Percentiles rank a stretch among this genome's conserved stretches.
These are phyloP conservation scores for Xiphophorus birchmanni DNA, from an alignment of 2,797 vertebrate genomes.

Conservation along the genomic window DNA sequence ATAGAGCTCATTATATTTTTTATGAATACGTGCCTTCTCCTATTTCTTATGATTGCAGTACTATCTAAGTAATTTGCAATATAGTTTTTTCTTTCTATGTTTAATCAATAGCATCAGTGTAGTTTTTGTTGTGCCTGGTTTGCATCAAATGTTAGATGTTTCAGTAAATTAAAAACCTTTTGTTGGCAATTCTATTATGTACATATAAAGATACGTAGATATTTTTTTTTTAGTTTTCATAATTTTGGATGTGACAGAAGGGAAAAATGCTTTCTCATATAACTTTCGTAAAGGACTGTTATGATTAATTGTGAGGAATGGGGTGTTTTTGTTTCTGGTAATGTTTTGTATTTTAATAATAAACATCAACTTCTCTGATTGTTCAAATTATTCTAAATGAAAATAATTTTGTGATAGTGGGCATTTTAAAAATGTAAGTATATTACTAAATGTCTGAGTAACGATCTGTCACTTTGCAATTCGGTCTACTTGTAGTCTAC, in stretches of 20 bases:
- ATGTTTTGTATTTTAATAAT: neutral
- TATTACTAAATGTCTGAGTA: neutral
- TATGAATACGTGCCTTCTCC: neutral
- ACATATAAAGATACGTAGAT: no score
- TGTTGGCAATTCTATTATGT: neutral
- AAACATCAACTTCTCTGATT: neutral
- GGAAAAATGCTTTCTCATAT: neutral
- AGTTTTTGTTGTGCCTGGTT: neutral
- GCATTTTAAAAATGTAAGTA: neutral
- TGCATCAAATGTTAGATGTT: neutral
- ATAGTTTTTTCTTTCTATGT: neutral
- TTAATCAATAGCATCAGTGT: neutral
- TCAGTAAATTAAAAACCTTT: neutral
- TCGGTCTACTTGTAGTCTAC: neutral
- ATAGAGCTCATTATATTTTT: neutral
- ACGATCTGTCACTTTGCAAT: neutral
- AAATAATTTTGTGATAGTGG: neutral
- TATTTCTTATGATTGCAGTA: neutral
- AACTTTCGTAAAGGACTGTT: neutral
- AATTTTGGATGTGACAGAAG: neutral
- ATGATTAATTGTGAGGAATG: neutral
- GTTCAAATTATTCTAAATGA: neutral
- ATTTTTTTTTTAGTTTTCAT: no score
- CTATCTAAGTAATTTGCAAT: neutral
- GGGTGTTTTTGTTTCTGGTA: neutral